Conservation (phyloP, 1,140 invertebrate species). For the Drosophila watanabei region DNA sequence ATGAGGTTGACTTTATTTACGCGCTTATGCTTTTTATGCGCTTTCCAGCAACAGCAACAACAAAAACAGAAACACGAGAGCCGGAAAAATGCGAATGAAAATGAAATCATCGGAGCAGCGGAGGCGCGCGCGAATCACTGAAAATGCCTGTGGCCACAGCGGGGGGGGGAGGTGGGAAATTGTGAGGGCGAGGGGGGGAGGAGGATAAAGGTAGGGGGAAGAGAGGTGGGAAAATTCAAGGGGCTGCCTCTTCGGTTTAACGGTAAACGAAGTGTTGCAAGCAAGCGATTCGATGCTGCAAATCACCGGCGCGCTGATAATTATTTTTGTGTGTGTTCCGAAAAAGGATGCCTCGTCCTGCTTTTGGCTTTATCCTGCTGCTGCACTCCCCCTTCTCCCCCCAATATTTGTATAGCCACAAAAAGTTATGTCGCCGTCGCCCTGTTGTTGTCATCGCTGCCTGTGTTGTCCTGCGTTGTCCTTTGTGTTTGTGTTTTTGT, state of each 20-base stretch:
- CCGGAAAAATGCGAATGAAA: constrained; percentile 44
- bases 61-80: constrained; percentile 21
- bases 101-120: constrained; percentile 50
- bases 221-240: background rate
- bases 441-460: constrained; percentile 15
- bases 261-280: constrained; percentile 61
- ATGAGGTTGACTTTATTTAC: constrained; percentile 84
- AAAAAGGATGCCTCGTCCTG: constrained; percentile 5
- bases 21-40: constrained; percentile 83
- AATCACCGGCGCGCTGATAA: constrained; percentile 72
- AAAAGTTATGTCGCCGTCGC: constrained; percentile 25
- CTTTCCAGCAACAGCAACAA: constrained; percentile 63
- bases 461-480: constrained; percentile 6
- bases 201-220: background rate
- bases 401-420: constrained; percentile 57
- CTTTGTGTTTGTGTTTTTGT: constrained; percentile 4
- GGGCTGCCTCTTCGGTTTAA: constrained; percentile 16
- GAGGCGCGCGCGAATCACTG: constrained; percentile 45
- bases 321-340: constrained; percentile 66
- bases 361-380: background rate
- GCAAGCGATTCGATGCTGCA: constrained; percentile 62
- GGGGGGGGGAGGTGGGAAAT: background rate
- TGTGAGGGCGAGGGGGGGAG: background rate
- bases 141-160: constrained; percentile 57
- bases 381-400: constrained; percentile 13